These are phyloP conservation scores for Aphelocoma californica DNA, from an alignment of 2,797 vertebrate species.

Conservation along the genomic window DNA sequence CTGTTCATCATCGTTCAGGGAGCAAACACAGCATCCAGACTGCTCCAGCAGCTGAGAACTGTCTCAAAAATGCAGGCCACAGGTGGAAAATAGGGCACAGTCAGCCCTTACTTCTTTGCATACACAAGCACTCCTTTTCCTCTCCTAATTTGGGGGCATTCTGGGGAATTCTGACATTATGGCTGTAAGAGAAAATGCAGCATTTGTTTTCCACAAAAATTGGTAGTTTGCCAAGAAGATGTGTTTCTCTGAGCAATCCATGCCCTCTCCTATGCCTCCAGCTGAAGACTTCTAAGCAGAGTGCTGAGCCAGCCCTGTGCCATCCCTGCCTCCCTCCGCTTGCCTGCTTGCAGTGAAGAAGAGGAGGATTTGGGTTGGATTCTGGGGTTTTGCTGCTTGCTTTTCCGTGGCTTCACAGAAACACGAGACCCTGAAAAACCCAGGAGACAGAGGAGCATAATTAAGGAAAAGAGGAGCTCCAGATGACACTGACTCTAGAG, in stretches of 20 bases:
- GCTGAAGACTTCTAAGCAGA: background rate
- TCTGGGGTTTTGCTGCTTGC: background rate
- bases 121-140: background rate
- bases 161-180: background rate
- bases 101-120: background rate
- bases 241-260: background rate
- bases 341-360: background rate
- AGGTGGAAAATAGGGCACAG: background rate
- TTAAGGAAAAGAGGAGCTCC: background rate
- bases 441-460: background rate
- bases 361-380: background rate
- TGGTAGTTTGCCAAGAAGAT: background rate
- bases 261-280: background rate
- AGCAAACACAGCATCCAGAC: background rate
- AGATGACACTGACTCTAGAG: background rate
- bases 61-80: background rate
- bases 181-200: background rate
- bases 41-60: background rate
- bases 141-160: background rate
- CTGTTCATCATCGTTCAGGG: background rate
- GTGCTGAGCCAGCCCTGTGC: background rate
- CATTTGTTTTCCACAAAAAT: background rate
- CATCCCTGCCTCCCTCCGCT: fast-evolving
- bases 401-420: background rate
- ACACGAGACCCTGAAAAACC: background rate